These are phyloP conservation scores for Carposina sasakii DNA, from an alignment of 1,140 invertebrate species.

Conservation along the genomic window DNA sequence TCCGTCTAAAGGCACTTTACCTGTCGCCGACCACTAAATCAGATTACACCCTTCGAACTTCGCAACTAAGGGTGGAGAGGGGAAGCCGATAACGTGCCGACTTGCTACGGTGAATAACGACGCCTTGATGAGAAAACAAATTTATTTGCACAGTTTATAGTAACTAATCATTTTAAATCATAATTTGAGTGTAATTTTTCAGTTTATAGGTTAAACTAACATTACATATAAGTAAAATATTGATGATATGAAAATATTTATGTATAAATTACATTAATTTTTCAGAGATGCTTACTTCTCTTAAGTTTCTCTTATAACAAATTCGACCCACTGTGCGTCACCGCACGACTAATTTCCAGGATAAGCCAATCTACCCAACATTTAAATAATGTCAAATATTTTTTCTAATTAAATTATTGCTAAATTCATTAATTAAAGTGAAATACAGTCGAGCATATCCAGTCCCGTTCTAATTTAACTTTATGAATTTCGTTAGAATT, in stretches of 20 bases:
- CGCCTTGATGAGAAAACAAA: too few species aligned
- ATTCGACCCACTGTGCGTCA: too few species aligned
- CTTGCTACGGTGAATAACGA: not conserved
- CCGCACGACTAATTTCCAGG: too few species aligned
- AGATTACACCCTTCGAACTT: conserved; percentile 36
- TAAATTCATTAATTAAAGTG: too few species aligned
- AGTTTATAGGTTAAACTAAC: not conserved
- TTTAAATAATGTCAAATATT: too few species aligned
- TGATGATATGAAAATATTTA: not conserved
- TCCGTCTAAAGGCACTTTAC: conserved; percentile 39
- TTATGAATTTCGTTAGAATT: too few species aligned
- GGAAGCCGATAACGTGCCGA: conserved; percentile 15
- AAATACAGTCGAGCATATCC: too few species aligned
- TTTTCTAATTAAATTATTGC: too few species aligned
- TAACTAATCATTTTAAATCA: not conserved
- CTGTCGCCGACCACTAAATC: conserved; percentile 47
- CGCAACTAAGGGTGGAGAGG: conserved; percentile 12
- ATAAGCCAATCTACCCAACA: too few species aligned
- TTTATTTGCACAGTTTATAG: too few species aligned
- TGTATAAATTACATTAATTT: not conserved
- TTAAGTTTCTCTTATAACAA: not conserved
- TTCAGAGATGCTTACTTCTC: not conserved
- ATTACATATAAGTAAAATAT: not conserved
- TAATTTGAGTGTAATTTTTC: too few species aligned
- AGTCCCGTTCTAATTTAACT: too few species aligned